These are phyloP conservation scores for Cerastoderma edule DNA, from an alignment of 2,888 invertebrate species.

Conservation along the genomic window DNA sequence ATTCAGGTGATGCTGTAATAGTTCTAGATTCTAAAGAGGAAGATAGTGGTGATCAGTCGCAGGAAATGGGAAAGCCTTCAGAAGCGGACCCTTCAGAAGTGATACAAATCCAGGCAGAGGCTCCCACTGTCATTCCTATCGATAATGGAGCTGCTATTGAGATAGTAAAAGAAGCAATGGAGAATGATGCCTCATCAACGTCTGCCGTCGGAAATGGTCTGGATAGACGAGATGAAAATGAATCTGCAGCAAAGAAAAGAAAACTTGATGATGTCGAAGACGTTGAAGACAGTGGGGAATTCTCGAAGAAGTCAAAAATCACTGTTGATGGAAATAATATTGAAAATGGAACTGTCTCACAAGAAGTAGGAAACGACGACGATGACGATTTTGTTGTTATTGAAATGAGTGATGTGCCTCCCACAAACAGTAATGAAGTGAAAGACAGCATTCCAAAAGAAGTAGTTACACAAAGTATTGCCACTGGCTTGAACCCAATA, in stretches of 20 bases:
- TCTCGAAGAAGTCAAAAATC: conserved; percentile 53
- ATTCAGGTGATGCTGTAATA: conserved; percentile 34
- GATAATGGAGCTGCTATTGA: conserved; percentile 32
- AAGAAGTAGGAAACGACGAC: conserved; percentile 35
- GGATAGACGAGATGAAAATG: conserved; percentile 6
- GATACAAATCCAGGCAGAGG: neutral
- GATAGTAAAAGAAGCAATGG: conserved; percentile 27
- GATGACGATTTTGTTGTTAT: conserved; percentile 75
- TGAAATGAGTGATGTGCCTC: conserved; percentile 73
- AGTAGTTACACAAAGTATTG: conserved; percentile 30
- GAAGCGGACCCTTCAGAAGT: neutral
- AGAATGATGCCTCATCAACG: conserved; percentile 15
- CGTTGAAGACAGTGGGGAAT: conserved; percentile 35
- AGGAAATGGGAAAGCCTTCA: neutral
- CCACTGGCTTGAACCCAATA: conserved; percentile 54
- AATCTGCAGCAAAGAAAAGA: conserved; percentile 41
- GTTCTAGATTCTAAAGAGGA: conserved; percentile 22
- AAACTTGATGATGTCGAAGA: conserved; percentile 61
- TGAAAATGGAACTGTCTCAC: conserved; percentile 41
- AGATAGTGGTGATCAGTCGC: conserved; percentile 4
- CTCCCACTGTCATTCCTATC: conserved; percentile 12
- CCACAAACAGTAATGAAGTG: conserved; percentile 71
- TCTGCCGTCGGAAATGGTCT: neutral
- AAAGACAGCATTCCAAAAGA: conserved; percentile 61
- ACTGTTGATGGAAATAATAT: conserved; percentile 33